A percentile compares a stretch with the other conserved stretches of the same genome.
Conservation (phyloP, 2,113 vertebrate genomes). For the Pterophyllum scalare region DNA sequence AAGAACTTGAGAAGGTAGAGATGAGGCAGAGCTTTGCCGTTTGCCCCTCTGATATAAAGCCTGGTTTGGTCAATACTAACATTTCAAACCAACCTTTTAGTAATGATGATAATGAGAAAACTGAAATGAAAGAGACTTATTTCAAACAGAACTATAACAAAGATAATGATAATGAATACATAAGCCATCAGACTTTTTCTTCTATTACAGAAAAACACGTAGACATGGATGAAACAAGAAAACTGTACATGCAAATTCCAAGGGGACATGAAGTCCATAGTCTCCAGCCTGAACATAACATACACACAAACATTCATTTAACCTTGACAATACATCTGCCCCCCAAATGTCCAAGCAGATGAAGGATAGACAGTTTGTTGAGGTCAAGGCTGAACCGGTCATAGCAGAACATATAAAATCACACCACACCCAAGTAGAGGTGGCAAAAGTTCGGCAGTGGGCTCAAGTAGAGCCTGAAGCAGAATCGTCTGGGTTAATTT, state of each 20-base stretch:
- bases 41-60: conserved; percentile 21
- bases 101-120: neutral
- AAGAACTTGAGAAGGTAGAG: conserved; percentile 23
- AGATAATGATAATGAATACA: conserved; percentile 36
- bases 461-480: conserved; percentile 46
- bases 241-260: conserved; percentile 8
- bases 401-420: conserved; percentile 14
- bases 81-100: conserved; percentile 31
- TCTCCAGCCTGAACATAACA: conserved; percentile 29
- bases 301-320: conserved; percentile 17
- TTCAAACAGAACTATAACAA: conserved; percentile 29
- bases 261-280: conserved; percentile 31
- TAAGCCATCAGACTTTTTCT: conserved; percentile 16
- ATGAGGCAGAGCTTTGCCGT: conserved; percentile 1
- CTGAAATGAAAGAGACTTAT: conserved; percentile 32
- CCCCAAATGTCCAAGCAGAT: conserved; percentile 16
- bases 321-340: conserved; percentile 4
- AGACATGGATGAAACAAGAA: conserved; percentile 35
- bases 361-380: conserved; percentile 20
- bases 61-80: conserved; percentile 3
- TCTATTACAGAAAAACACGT: conserved; percentile 24
- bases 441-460: conserved; percentile 37
- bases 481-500: conserved; percentile 45
- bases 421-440: conserved; percentile 43
- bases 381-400: conserved; percentile 43